phyloP scores from a whole-genome alignment of 2,888 invertebrate genomes.

The Prostheceraeus crozeri region DNA sequence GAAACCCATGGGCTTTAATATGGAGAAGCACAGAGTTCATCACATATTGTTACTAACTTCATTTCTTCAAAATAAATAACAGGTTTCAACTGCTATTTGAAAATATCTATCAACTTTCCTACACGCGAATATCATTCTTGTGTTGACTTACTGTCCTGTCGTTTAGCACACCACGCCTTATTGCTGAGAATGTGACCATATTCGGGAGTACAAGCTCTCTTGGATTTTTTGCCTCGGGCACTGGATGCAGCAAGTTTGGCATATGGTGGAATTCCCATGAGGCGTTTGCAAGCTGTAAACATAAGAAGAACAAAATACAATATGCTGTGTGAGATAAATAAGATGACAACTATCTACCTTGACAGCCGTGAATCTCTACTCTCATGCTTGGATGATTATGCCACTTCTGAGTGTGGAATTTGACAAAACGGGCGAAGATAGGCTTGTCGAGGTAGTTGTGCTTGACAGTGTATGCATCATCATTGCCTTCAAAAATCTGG shows the following conservation, averaged over 20 bases:
- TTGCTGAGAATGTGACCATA: constrained; percentile 59
- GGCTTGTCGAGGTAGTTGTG: constrained; percentile 59
- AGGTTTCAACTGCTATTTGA: background rate
- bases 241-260: constrained; percentile 58
- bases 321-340: background rate
- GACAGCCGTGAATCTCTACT: constrained; percentile 60
- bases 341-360: constrained; percentile 57
- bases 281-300: constrained; percentile 58
- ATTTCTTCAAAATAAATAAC: too few species aligned
- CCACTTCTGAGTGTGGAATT: constrained; percentile 59
- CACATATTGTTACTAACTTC: too few species aligned
- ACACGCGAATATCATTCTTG: too few species aligned
- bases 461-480: constrained; percentile 58
- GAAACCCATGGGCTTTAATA: background rate
- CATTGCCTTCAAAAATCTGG: constrained; percentile 59
- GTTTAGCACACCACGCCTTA: constrained; percentile 60
- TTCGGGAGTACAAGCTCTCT: constrained; percentile 59
- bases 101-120: too few species aligned
- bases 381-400: constrained; percentile 59
- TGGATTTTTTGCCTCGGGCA: constrained; percentile 53
- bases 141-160: constrained; percentile 58
- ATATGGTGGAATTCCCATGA: constrained; percentile 58
- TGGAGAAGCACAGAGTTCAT: background rate
- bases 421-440: constrained; percentile 58
- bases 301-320: constrained; percentile 21